phyloP scores from a whole-genome alignment of 1,140 invertebrate genomes.

The Hylaeus anthracinus region DNA sequence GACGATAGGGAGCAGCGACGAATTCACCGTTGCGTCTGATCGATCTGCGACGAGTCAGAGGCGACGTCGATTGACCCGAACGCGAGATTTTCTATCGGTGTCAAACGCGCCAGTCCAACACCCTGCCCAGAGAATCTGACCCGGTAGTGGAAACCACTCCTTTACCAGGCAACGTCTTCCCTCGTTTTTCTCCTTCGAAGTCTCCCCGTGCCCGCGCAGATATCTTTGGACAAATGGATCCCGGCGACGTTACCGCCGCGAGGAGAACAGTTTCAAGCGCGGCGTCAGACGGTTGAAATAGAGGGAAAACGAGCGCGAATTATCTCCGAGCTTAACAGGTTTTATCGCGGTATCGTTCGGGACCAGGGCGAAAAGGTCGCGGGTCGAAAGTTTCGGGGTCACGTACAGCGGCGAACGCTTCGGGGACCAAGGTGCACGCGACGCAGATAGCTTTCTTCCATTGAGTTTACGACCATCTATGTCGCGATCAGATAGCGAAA shows the following conservation, averaged over 20 bases:
- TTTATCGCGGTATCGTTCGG: conserved; percentile 32
- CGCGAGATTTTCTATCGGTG: no score
- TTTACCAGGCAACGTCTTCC: no score
- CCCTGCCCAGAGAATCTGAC: no score
- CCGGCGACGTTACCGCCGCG: no score
- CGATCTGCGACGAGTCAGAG: neutral
- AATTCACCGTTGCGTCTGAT: neutral
- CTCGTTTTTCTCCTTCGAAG: no score
- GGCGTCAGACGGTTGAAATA: conserved; percentile 20
- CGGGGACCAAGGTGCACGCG: neutral
- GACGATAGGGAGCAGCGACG: conserved; percentile 41
- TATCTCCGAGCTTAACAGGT: conserved; percentile 29
- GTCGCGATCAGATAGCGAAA: conserved; percentile 56
- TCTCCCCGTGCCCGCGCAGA: neutral
- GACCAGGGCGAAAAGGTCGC: conserved; percentile 4
- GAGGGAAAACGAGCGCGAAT: conserved; percentile 15
- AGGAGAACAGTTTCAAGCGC: no score
- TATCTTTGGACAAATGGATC: neutral
- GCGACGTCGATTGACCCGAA: neutral
- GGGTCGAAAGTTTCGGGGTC: conserved; percentile 40
- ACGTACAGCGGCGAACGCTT: conserved; percentile 8
- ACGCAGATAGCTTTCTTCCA: conserved; percentile 34
- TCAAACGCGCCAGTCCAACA: no score
- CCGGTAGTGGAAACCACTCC: no score
- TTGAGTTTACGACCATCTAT: conserved; percentile 40